Conservation (phyloP, 2,888 invertebrate genomes). For the Phania funesta region DNA sequence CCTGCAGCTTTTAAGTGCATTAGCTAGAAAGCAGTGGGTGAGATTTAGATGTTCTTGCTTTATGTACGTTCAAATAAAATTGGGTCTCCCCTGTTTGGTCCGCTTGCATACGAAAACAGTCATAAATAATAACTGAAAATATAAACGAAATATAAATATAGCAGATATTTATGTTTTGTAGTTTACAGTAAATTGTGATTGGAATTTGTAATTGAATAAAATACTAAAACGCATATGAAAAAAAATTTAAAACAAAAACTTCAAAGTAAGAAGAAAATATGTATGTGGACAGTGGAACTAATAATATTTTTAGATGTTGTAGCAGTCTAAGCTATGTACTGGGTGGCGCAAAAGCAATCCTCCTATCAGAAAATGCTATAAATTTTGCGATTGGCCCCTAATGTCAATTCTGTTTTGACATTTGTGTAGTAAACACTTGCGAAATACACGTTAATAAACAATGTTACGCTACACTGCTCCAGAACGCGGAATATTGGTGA, state of each 20-base stretch:
- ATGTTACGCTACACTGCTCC: too few species aligned
- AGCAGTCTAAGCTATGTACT: too few species aligned
- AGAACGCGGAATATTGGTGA: too few species aligned
- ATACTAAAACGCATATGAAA: slow-evolving; percentile 16
- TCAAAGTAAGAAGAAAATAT: not conserved
- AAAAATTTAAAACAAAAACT: not conserved
- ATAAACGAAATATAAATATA: not conserved
- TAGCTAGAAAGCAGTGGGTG: not conserved
- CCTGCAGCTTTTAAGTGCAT: not conserved
- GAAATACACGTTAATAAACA: too few species aligned
- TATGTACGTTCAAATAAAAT: not conserved
- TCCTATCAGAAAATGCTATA: too few species aligned
- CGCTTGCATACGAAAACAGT: slow-evolving; percentile 37
- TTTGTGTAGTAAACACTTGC: too few species aligned
- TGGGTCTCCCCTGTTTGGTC: slow-evolving; percentile 13
- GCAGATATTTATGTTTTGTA: slow-evolving; percentile 56
- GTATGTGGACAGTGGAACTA: too few species aligned
- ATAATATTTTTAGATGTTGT: too few species aligned
- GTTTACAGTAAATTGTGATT: slow-evolving; percentile 60
- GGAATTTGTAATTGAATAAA: slow-evolving; percentile 58
- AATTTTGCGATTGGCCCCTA: too few species aligned
- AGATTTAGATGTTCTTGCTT: not conserved
- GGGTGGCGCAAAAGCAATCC: too few species aligned
- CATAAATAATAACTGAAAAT: slow-evolving; percentile 51
- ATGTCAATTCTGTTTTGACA: too few species aligned